Base-by-base conservation (phyloP, 2,888 invertebrate genomes). In the Quadroppia sp. region DNA sequence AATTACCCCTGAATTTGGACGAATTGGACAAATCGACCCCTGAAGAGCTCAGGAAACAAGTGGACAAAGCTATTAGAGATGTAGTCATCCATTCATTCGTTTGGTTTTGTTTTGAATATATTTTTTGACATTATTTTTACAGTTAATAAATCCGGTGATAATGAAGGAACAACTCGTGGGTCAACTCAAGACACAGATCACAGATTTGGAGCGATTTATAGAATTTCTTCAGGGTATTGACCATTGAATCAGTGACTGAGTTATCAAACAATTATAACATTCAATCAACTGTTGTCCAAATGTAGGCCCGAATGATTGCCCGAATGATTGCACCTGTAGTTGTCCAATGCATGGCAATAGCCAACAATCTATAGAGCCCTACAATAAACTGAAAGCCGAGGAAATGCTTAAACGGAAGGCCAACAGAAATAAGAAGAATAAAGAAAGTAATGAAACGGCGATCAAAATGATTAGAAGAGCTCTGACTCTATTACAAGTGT, bases 191-290 rank as follows among this genome's bases (percentile, higher is more conserved):
- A 93, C 94, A 0, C 98, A 99, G 84, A 94, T 99, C 73, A 89
- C 90, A 59, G 99, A 99, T 83, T 87, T 99, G 83, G 98, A 99
- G 82, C 88, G 96, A 78, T 99, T 98, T 81, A 96, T 99, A 78
- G 89, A 91, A 79, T 90, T 96, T 80, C 86, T 99, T 80, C 98
- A 99, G 86, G 90, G 89, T 78, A 80, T 42, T 30, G 71, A 30
- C n/a, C n/a, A 11, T 50, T 50, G 50, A 36, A 36, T 36, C 6
- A 36, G 36, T 36, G 11, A 36, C n/a, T n/a, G n/a, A 36, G 6
- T 36, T 7, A 36, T 36, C 36, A 4, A 11, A 36, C 36, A 36
- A 36, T 11, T 36, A 36, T 7, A 36, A 36, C 36, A 4, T 11
- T 36, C 6, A 36, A 4, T 7, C 36, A 36, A 36, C 11, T 36